A percentile compares a stretch with the other conserved stretches of the same genome.
Conservation (phyloP, 2,113 vertebrate genomes). For the Poeciliopsis turrubarensis region DNA sequence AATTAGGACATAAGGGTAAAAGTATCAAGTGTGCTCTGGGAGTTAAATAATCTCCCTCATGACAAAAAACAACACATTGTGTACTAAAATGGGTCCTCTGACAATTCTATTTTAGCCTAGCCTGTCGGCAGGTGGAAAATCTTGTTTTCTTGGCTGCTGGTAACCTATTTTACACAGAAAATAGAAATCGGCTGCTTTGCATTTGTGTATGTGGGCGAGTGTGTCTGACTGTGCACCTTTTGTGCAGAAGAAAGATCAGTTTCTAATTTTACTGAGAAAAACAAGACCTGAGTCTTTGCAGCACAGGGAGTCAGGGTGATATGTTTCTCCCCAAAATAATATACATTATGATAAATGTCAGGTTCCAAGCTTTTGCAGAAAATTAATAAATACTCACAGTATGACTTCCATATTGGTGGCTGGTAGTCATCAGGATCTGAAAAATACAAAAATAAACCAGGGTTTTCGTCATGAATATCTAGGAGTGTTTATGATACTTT, state of each 20-base stretch:
- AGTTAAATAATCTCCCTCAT: constrained; percentile 46
- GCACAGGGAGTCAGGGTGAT: constrained; percentile 11
- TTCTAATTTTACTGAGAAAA: constrained; percentile 30
- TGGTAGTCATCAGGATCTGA: constrained; percentile 98
- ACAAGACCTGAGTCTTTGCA: constrained; percentile 25
- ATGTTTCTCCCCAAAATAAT: constrained; percentile 19
- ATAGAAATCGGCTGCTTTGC: constrained; percentile 42
- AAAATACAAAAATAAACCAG: constrained; percentile 65
- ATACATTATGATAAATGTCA: constrained; percentile 10
- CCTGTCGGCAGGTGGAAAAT: constrained; percentile 63
- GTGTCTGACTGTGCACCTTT: background rate
- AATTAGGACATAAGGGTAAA: constrained; percentile 14
- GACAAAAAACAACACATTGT: constrained; percentile 22
- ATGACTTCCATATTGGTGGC: constrained; percentile 99
- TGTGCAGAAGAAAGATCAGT: constrained; percentile 10
- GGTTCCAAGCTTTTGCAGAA: constrained; percentile 19
- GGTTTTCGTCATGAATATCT: constrained; percentile 12
- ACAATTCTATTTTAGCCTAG: constrained; percentile 56
- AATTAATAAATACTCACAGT: constrained; percentile 86
- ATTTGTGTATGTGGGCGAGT: constrained; percentile 38
- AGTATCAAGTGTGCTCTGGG: constrained; percentile 22
- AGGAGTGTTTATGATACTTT: constrained; percentile 28
- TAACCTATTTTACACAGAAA: constrained; percentile 67
- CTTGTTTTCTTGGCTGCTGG: constrained; percentile 48
- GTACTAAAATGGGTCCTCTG: constrained; percentile 35